phyloP scores from a whole-genome alignment of 2,888 invertebrate species.

The Ectemnius cavifrons region DNA sequence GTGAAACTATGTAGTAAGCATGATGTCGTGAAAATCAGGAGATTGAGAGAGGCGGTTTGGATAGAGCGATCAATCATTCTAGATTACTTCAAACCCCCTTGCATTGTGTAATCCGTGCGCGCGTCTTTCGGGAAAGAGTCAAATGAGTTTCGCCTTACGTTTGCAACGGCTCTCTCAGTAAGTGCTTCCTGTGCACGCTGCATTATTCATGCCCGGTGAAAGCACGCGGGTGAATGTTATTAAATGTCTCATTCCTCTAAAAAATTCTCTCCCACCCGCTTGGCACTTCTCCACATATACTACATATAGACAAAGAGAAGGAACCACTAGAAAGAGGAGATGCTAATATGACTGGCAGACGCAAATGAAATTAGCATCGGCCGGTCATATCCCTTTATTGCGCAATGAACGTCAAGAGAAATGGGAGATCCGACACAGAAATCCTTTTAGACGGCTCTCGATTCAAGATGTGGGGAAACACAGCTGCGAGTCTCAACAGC shows the following conservation, averaged over 20 bases:
- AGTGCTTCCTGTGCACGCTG: neutral
- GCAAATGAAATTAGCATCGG: slow-evolving; percentile 16
- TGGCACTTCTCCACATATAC: neutral
- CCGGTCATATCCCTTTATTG: slow-evolving; percentile 9
- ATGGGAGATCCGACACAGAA: slow-evolving; percentile 6
- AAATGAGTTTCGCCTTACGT: too few relatives aligned
- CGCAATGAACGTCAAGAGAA: slow-evolving; percentile 1
- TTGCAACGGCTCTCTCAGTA: too few relatives aligned
- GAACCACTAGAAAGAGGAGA: neutral
- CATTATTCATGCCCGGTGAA: slow-evolving; percentile 4
- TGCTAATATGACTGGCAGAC: slow-evolving; percentile 6
- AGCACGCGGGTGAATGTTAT: slow-evolving; percentile 5
- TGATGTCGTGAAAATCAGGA: too few relatives aligned
- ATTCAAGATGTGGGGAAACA: too few relatives aligned
- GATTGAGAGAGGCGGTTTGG: too few relatives aligned
- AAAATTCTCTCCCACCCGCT: neutral
- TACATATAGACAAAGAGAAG: neutral
- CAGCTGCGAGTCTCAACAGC: too few relatives aligned
- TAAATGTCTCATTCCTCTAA: neutral
- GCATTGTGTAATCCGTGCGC: too few relatives aligned
- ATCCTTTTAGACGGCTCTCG: slow-evolving; percentile 7
- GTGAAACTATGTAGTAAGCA: too few relatives aligned
- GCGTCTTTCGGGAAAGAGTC: too few relatives aligned
- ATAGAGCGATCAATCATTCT: too few relatives aligned
- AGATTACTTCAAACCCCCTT: too few relatives aligned